Conservation (phyloP, 2,888 invertebrate species). For the Gonocerus acuteangulatus region DNA sequence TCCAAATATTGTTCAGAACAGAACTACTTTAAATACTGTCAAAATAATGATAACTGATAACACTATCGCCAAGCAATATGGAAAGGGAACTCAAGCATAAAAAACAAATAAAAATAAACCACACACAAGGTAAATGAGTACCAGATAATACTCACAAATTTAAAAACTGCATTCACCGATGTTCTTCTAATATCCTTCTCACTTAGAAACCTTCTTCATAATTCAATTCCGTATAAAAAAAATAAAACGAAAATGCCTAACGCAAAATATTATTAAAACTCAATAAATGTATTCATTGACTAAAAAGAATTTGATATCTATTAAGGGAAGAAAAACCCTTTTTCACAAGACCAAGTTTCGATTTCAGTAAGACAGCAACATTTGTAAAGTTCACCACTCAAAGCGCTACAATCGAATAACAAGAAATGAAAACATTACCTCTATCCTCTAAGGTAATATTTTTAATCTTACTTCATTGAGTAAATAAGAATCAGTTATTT, state of each 20-base stretch:
- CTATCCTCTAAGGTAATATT: not conserved
- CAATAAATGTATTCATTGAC: not conserved
- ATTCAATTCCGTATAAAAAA: too few species aligned
- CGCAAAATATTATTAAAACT: not conserved
- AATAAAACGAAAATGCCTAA: too few species aligned
- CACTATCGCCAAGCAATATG: too few species aligned
- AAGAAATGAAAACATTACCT: not conserved
- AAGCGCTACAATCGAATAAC: conserved; percentile 20
- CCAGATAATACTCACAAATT: conserved; percentile 15
- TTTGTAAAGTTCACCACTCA: conserved; percentile 32
- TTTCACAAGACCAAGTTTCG: conserved; percentile 24
- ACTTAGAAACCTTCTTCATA: conserved; percentile 2
- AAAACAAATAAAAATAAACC: too few species aligned
- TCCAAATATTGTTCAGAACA: too few species aligned
- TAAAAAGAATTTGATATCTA: not conserved
- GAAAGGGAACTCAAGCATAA: too few species aligned
- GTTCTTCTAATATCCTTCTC: not conserved
- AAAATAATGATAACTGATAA: too few species aligned
- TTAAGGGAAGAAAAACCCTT: conserved; percentile 4
- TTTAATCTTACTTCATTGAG: too few species aligned
- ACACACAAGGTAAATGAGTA: too few species aligned
- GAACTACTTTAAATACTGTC: too few species aligned
- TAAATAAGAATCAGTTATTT: too few species aligned
- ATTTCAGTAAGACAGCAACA: conserved; percentile 22
- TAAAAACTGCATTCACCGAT: conserved; percentile 14